Evolutionary conservation across 2,888 invertebrate genomes (phyloP), one percentile per base, ranked within the genome.

Genomic region (Ashinkailepas kermadecensis): DNA sequence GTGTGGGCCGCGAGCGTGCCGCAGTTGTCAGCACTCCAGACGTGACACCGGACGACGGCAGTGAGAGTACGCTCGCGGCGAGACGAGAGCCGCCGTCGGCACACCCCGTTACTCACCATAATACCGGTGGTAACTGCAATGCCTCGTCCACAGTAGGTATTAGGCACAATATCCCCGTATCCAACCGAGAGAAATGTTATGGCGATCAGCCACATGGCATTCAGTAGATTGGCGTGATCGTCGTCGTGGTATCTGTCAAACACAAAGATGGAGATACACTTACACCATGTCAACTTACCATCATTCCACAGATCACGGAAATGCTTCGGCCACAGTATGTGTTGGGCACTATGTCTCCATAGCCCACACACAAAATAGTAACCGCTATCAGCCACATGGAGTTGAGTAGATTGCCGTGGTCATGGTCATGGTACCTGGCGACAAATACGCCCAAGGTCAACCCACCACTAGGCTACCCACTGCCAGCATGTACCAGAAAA

Each of bases 341-440:
- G 91, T 99, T 99, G 89, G 99, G 99, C 88, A 99, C 99, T 89
- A 98, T 97, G 91, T 98, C 99, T 88, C 99, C 99, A 91, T 99
- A 99, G 89, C 99, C 99, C 88, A 99, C 97, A 90, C 98, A 98
- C 88, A 99, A 94, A 92, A 99, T 99, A 87, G 99, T 99, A 88
- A 99, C 99, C 88, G 99, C 97, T 89, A 99, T 98, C 90, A 99
- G 93, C 99, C 99, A 99, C 96, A 99, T 97, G 87, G 99, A 96
- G 91, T 99, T 99, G 89, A 97, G 92, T 88, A 98, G 93, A 91
- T 98, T 98, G 89, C 96, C 97, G 90, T 98, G 97, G 90, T 97
- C 96, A 90, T 95, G 95, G 88, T 98, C 97, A 91, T 98, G 97
- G 91, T 96, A 96, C 92, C 98, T 98, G 88, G 80, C 87, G 84